phyloP scores from a whole-genome alignment of 2,113 vertebrate species.

The Lonchura striata region DNA sequence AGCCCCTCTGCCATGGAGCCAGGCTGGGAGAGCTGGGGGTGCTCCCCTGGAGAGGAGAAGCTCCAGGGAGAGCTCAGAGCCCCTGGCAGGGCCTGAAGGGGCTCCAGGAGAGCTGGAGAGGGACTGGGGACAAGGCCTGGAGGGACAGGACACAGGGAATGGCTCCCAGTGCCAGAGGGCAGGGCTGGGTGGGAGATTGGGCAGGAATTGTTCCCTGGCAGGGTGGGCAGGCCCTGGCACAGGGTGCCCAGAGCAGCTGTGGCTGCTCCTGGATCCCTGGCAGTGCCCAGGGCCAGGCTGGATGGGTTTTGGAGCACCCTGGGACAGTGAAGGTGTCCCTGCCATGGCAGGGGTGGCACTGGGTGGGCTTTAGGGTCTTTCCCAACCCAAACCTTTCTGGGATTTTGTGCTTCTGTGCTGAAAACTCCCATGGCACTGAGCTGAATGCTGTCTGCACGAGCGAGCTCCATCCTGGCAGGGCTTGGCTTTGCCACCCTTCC shows the following conservation, averaged over 20 bases:
- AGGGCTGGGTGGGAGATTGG: not conserved
- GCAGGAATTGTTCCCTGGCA: not conserved
- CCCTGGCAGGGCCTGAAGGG: not conserved
- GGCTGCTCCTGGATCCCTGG: not conserved
- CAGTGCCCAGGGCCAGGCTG: not conserved
- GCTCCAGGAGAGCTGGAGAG: not conserved
- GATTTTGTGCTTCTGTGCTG: not conserved
- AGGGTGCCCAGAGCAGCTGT: not conserved
- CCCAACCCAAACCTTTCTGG: not conserved
- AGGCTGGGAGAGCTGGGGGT: not conserved
- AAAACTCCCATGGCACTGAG: not conserved
- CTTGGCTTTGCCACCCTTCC: not conserved
- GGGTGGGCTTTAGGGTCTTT: not conserved
- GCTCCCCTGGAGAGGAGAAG: not conserved
- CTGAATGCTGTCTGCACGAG: not conserved
- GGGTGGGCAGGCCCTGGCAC: not conserved
- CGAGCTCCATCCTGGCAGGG: not conserved
- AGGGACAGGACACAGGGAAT: not conserved
- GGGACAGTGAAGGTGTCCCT: not conserved
- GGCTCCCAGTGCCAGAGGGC: not conserved
- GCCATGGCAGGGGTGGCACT: accelerated
- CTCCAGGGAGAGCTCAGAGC: not conserved
- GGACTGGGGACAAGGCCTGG: not conserved
- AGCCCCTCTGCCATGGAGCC: not conserved
- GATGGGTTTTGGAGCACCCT: accelerated